Evolutionary conservation across 1,140 invertebrate genomes (phyloP), one percentile per base, ranked within the genome.

Genomic region (Oryctes rhinoceros): DNA sequence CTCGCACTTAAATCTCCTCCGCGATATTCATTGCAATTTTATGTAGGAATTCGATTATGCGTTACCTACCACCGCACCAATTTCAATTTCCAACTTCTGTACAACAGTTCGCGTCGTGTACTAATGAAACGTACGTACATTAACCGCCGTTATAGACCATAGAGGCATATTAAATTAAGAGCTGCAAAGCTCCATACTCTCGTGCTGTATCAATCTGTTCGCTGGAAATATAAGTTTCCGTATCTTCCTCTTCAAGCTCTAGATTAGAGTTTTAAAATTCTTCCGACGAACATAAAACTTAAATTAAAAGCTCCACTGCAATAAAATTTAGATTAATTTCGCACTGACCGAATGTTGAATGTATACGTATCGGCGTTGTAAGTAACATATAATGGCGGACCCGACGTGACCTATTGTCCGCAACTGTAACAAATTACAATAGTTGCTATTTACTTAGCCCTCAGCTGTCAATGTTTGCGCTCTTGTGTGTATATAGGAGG

Each of bases 391-490:
- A 71, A 71, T 71, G 35, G 71, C 35, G n/a, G 65, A 65, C 44
- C 5, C 74, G 78, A 79, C 44, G 11, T 75, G 71, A 79, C 65
- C 78, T 79, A 79, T 20, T 79, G 78, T 79, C 78, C 37, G 48
- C 71, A 48, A 79, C 53, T 30, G 65, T 59, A 74, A 79, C 71
- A 79, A 79, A 79, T 79, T 79, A 71, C 65, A 77, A 79, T 79
- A 79, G 78, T 74, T 75, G 47, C 37, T 74, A 79, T 79, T 79
- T 79, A 30, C 78, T 44, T 15, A 79, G 47, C 78, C 78, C 78
- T 79, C 65, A 79, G 67, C 78, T 79, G 78, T 79, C 71, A 65
- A 79, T 79, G 78, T 79, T 79, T 79, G 67, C 78, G 35, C 78
- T 71, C 24, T 24, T 79, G 15, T 79, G 65, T 79, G 78, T 79